phyloP scores from a whole-genome alignment of 1,140 invertebrate genomes.

The Papilio glaucus region DNA sequence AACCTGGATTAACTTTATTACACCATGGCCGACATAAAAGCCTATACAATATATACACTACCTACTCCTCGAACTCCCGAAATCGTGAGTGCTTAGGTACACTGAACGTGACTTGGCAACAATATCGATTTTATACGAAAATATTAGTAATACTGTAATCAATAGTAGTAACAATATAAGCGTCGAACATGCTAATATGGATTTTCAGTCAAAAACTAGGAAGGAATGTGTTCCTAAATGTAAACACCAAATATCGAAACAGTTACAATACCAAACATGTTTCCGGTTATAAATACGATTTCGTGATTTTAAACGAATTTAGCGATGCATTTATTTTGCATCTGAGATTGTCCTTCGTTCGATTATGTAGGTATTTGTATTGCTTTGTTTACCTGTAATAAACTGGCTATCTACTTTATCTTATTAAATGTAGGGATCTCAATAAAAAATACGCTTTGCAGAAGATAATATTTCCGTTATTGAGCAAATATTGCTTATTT shows the following conservation, averaged over 20 bases:
- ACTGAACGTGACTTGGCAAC: constrained; percentile 74
- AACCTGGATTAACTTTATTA: constrained; percentile 79
- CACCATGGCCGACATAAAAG: constrained; percentile 65
- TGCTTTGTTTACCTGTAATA: constrained; percentile 21
- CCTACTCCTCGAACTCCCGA: constrained; percentile 40
- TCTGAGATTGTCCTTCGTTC: constrained; percentile 9
- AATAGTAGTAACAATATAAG: constrained; percentile 46
- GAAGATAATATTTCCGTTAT: constrained; percentile 19
- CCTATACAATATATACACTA: constrained; percentile 50
- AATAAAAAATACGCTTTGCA: neutral
- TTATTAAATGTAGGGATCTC: constrained; percentile 36
- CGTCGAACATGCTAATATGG: neutral
- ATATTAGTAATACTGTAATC: constrained; percentile 49
- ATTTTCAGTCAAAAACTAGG: constrained; percentile 21
- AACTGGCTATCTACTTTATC: constrained; percentile 36
- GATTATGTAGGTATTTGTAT: constrained; percentile 15
- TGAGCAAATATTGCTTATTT: constrained; percentile 10
- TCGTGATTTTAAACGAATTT: constrained; percentile 11
- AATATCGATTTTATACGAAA: constrained; percentile 50
- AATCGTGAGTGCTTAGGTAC: constrained; percentile 46
- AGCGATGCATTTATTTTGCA: constrained; percentile 41
- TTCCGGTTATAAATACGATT: neutral
- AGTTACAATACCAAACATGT: neutral
- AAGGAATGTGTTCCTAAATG: constrained; percentile 1
- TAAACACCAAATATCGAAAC: neutral